Evolutionary conservation across 2,888 invertebrate species (phyloP).

Genomic region (Timandra comae): DNA sequence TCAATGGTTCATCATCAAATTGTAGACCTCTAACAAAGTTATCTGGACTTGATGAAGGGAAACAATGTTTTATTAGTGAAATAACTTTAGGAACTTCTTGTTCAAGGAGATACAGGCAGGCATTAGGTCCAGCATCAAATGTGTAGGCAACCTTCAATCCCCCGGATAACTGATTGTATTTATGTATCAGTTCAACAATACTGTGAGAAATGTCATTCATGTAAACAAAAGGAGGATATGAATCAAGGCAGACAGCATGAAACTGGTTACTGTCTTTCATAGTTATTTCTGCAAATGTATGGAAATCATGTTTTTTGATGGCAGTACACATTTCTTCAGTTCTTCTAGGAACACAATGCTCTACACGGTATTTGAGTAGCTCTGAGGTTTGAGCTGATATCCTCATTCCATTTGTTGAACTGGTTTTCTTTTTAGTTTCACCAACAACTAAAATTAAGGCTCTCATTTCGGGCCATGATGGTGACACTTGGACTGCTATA

Average conservation of each 20-base stretch:
- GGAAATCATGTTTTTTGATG: constrained; percentile 84
- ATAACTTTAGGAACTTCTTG: constrained; percentile 83
- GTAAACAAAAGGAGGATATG: constrained; percentile 95
- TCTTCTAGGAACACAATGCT: constrained; percentile 84
- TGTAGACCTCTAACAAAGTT: constrained; percentile 50
- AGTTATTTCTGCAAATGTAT: constrained; percentile 91
- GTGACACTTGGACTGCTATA: constrained; percentile 82
- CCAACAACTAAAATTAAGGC: constrained; percentile 92
- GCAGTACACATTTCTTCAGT: constrained; percentile 70
- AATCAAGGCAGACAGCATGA: constrained; percentile 95
- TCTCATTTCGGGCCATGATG: constrained; percentile 94
- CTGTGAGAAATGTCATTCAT: constrained; percentile 92
- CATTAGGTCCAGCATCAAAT: constrained; percentile 99
- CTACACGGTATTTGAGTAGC: constrained; percentile 84
- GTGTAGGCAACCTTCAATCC: constrained; percentile 91
- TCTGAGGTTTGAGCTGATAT: constrained; percentile 87
- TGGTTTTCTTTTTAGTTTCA: constrained; percentile 87
- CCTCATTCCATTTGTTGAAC: constrained; percentile 95
- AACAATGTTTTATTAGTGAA: constrained; percentile 81
- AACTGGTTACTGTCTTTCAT: constrained; percentile 99
- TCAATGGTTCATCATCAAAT: constrained; percentile 20
- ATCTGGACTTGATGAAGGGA: constrained; percentile 77
- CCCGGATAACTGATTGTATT: constrained; percentile 84
- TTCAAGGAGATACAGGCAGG: constrained; percentile 90
- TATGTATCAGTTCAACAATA: constrained; percentile 88